These are phyloP conservation scores for Ectropis grisescens DNA, from an alignment of 1,140 invertebrate genomes.

Conservation along the genomic window DNA sequence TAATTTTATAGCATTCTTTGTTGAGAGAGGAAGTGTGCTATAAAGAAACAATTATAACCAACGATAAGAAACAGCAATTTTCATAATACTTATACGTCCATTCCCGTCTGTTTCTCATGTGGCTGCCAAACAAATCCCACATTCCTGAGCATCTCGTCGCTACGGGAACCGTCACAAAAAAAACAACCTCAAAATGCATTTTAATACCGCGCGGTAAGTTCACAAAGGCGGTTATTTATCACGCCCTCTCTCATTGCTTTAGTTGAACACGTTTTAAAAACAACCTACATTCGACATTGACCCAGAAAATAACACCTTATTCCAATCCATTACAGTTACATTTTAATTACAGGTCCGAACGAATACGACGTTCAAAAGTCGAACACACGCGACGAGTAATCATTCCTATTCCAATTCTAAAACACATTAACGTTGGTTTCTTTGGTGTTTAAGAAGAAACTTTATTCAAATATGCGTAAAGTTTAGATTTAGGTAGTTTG, in stretches of 20 bases:
- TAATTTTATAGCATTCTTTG: no score
- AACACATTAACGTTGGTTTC: no score
- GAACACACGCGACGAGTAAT: conserved; percentile 54
- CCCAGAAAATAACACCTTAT: conserved; percentile 31
- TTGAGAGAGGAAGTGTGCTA: no score
- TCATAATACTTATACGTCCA: no score
- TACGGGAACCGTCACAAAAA: conserved; percentile 33
- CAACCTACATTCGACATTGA: conserved; percentile 27
- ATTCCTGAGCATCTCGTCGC: conserved; percentile 16
- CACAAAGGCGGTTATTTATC: conserved; percentile 67
- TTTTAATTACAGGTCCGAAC: conserved; percentile 18
- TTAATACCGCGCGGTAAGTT: conserved; percentile 61
- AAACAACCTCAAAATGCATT: conserved; percentile 60
- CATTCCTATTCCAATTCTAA: no score
- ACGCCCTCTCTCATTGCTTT: conserved; percentile 66
- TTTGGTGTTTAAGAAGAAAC: no score
- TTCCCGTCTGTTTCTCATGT: no score
- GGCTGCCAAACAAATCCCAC: conserved; percentile 20
- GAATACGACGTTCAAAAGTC: conserved; percentile 39
- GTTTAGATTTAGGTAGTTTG: no score
- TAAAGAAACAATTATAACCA: no score
- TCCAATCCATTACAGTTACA: conserved; percentile 20
- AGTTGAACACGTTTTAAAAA: conserved; percentile 34
- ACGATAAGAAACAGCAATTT: no score
- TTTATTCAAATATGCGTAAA: no score